Conservation (phyloP, 2,113 vertebrate genomes). For the Gymnogyps californianus region DNA sequence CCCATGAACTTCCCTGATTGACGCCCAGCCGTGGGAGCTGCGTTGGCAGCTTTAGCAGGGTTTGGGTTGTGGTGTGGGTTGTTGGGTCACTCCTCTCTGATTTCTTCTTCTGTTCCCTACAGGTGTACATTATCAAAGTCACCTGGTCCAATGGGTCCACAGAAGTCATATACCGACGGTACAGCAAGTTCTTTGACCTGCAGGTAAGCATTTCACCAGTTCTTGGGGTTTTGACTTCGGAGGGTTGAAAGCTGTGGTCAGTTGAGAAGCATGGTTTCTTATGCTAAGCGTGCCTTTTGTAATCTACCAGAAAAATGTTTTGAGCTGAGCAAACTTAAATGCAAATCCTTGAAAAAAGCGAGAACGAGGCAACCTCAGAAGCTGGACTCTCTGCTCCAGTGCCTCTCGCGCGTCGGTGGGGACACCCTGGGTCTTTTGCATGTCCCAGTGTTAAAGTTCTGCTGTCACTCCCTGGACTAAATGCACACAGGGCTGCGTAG, state of each 20-base stretch:
- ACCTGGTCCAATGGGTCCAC: constrained; percentile 91
- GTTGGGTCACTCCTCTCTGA: neutral
- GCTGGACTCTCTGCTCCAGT: neutral
- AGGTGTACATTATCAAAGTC: constrained; percentile 99
- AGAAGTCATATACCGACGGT: constrained; percentile 92
- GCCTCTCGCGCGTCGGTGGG: rapidly evolving
- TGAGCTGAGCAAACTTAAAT: neutral
- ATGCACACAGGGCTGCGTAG: rapidly evolving
- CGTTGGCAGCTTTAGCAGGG: rapidly evolving
- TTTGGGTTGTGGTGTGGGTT: neutral
- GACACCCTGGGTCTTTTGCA: neutral
- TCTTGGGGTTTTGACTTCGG: neutral
- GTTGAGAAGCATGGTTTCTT: neutral
- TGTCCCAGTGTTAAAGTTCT: neutral
- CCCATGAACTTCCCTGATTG: neutral
- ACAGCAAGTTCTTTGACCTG: constrained; percentile 99
- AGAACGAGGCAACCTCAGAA: neutral
- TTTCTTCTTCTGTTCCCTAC: neutral
- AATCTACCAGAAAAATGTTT: neutral
- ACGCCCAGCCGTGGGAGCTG: neutral
- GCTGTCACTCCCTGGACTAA: neutral
- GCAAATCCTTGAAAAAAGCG: neutral
- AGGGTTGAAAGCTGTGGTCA: rapidly evolving
- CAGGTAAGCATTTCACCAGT: constrained; percentile 79
- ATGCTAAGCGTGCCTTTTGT: neutral